Evolutionary conservation across 2,888 invertebrate species (phyloP), one percentile per base, ranked within the genome.

Genomic region (Sepioteuthis lessoniana): DNA sequence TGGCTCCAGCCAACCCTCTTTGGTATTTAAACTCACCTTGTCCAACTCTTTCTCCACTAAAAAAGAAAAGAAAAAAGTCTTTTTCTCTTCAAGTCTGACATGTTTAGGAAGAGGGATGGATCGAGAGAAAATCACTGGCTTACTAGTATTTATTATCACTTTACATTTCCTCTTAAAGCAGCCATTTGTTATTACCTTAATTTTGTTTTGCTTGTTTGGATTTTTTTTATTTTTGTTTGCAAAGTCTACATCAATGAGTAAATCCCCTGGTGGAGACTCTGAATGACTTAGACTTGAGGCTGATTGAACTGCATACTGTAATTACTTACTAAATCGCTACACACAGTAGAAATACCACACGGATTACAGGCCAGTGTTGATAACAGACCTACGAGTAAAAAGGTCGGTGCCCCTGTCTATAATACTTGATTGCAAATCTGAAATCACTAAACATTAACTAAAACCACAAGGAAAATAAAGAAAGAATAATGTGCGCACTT

Each of bases 201-300:
- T 76, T 76, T 76, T 76, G 76, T 76, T 76, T 76, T 76, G 13
- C 16, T 35, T 76, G 35, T n/a, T 76, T 35, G n/a, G 76, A 76
- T 76, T 76, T n/a, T 76, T 76, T 76, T 76, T n/a, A 16, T 19
- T 76, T 76, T 16, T 35, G 25, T 76, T 16, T 76, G 76, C 35
- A n/a, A 76, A 76, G 76, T 76, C 76, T 76, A n/a, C 76, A 76
- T 76, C 76, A n/a, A 76, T 76, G 76, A 76, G 76, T 35, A 76
- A 76, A 76, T 76, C 76, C n/a, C 8, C 76, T n/a, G 76, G n/a
- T 35, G 76, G n/a, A 76, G 76, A 76, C 76, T 76, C n/a, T 76
- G 76, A 76, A 76, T 76, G 76, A 76, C 76, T 76, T 76, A 76
- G 76, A 76, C 76, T 35, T n/a, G n/a, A 76, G 76, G n/a, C n/a